Evolutionary conservation across 2,888 invertebrate genomes (phyloP), one percentile per base, ranked within the genome.

Genomic region (Noctua comes): DNA sequence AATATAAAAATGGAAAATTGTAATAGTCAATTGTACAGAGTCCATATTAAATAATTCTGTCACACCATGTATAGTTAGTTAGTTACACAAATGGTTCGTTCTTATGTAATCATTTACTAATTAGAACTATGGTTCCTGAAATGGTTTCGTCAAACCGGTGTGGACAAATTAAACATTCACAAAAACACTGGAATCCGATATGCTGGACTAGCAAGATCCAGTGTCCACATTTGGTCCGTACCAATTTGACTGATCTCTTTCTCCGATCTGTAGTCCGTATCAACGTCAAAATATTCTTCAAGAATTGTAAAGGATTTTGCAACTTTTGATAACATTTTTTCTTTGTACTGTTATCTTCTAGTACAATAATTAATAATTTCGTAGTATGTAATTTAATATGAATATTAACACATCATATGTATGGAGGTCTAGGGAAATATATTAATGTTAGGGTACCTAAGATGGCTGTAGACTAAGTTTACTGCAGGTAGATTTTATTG

Each of bases 341-440:
- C 69, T 73, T 78, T 65, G 40, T 73, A 86, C 31, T 48, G 54
- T 64, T 68, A 59, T 68, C 74, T 77, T 71, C 48, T 88, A 79
- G 78, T 85, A 82, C 70, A 83, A 83, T 83, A 79, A 71, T 36
- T 62, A 27, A 57, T 66, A 48, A 71, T 59, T 66, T 71, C 36
- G n/a, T 68, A 83, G 59, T 76, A 40, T 68, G 46, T 81, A 59
- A 62, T 79, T 16, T 40, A 65, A 70, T 79, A 83, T 68, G 57
- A 79, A 83, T 68, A 75, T 54, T 83, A 86, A 84, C 87, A 83
- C 70, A 78, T 73, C 59, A 68, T 79, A 84, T 31, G 5, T 69
- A 72, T 68, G 57, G 57, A 65, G 66, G 48, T 65, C 10, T 57
- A 65, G 24, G 43, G 31, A 27, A 40, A 46, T 57, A 40, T 21